Base-by-base conservation (phyloP, 2,797 vertebrate genomes). In the Cyclura pinguis region DNA sequence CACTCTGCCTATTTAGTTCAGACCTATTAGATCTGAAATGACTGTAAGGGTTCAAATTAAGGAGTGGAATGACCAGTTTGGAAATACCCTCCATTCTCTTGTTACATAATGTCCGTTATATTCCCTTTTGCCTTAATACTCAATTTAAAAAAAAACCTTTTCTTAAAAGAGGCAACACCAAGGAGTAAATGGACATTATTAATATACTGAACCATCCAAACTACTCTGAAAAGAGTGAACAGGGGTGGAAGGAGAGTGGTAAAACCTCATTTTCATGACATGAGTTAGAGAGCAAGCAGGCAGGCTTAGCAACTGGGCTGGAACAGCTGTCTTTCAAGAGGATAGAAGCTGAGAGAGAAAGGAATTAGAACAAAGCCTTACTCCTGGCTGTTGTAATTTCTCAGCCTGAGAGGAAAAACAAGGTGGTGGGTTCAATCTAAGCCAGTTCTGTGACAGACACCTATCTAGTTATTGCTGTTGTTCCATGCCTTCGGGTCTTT, bases 21-120 rank as follows among this genome's bases (percentile, higher is more conserved):
- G 94, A 94, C 94, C 94, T 94, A 96, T 95, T 89, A 93, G 94
- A 94, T 84, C 85, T 94, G 95, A 96, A 96, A 96, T 96, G 96
- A 96, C 96, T 96, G 77, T 81, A 38, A 84, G 24, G n/a, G 24
- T 80, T 91, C 80, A 84, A 87, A 95, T 95, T 93, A 96, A 92
- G 87, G 93, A 96, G 95, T 92, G 95, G 94, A 92, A 88, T 94
- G 93, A 95, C 94, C 90, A 91, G 84, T 38, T 90, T 96, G 96
- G 96, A 96, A 97, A 97, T 95, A 95, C 95, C 94, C 93, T 89
- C 59, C 86, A 80, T 93, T 74, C 91, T 96, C 80, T 47, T 94
- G 88, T 91, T 90, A 93, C 94, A 91, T 91, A 96, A 95, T 94
- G 92, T 93, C 93, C 1, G 94, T 96, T 96, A 88, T 86, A 90